Evolutionary conservation across 2,113 vertebrate species (phyloP).

Genomic region (Odobenus rosmarus): DNA sequence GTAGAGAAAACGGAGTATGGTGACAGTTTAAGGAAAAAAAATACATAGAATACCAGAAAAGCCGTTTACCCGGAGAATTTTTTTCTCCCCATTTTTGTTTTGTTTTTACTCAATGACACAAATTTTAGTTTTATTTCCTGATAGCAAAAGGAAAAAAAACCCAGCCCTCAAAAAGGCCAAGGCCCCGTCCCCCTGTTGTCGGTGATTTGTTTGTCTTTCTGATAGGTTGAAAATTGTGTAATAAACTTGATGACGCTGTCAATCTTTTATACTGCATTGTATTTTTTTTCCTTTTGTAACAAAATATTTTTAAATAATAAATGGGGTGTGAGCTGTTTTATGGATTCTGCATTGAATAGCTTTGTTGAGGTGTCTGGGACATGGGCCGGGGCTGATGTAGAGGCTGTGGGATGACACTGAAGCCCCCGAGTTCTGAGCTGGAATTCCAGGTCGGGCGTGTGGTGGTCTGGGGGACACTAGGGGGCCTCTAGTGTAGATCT

Average conservation of each 20-base stretch:
- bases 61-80: conserved; percentile 74
- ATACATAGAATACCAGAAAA: conserved; percentile 71
- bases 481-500: neutral
- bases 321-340: conserved; percentile 73
- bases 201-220: conserved; percentile 88
- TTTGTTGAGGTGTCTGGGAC: conserved; percentile 69
- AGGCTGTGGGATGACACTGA: neutral
- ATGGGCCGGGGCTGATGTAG: neutral
- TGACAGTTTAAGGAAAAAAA: conserved; percentile 68
- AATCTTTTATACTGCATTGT: conserved; percentile 87
- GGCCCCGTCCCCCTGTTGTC: conserved; percentile 84
- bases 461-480: too few species aligned
- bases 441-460: fast-evolving
- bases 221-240: conserved; percentile 91
- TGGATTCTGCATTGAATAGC: conserved; percentile 72
- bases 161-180: conserved; percentile 74
- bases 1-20: conserved; percentile 67
- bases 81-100: conserved; percentile 76
- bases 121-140: conserved; percentile 88
- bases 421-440: neutral
- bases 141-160: conserved; percentile 76
- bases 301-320: conserved; percentile 78
- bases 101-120: conserved; percentile 85
- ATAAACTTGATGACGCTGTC: conserved; percentile 91
- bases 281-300: conserved; percentile 79